phyloP scores from a whole-genome alignment of 2,113 vertebrate species.

The Natator depressus region DNA sequence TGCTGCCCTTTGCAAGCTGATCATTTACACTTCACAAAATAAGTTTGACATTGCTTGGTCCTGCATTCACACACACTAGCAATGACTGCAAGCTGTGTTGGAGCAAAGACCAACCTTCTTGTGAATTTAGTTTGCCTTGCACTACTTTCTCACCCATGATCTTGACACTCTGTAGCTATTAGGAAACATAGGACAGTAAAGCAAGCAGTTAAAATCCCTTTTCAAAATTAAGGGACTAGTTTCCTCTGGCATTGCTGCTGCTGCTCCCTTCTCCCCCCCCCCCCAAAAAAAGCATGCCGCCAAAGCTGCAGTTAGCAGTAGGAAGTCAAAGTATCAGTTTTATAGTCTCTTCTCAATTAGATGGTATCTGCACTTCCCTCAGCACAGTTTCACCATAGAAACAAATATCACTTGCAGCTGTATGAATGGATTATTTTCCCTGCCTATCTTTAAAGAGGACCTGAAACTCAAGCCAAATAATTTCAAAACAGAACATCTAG shows the following conservation, averaged over 20 bases:
- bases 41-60: background rate
- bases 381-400: background rate
- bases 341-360: background rate
- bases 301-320: background rate
- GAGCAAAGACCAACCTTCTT: background rate
- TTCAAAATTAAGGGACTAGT: background rate
- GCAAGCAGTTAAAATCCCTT: background rate
- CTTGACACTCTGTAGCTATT: background rate
- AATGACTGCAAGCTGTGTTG: background rate
- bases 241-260: background rate
- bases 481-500: background rate
- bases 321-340: background rate
- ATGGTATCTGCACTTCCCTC: background rate
- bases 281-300: background rate
- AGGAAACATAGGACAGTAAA: background rate
- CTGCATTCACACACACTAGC: background rate
- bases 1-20: background rate
- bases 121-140: background rate
- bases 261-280: background rate
- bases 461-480: background rate
- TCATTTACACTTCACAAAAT: background rate
- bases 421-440: background rate
- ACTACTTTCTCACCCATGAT: background rate
- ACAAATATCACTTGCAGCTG: background rate
- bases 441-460: background rate